Conservation (phyloP, 2,113 vertebrate genomes). For the Tachuris rubrigastra region DNA sequence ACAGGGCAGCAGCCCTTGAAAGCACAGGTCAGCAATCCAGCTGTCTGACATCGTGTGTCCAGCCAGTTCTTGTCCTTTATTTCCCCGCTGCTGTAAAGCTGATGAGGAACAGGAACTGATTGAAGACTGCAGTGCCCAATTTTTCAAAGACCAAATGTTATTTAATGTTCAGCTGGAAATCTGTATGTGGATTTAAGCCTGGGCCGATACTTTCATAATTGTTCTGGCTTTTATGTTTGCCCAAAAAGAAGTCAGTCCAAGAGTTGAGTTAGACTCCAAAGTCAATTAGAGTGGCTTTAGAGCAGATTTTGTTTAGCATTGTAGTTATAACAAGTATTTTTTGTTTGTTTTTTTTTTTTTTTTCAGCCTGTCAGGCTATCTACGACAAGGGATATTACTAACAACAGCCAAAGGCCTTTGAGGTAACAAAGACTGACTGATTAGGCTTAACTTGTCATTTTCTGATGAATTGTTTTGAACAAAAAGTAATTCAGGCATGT, state of each 20-base stretch:
- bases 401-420: background rate
- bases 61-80: background rate
- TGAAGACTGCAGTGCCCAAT: background rate
- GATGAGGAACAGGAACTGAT: background rate
- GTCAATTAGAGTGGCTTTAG: background rate
- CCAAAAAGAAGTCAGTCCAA: background rate
- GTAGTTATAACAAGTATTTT: background rate
- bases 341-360: background rate
- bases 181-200: background rate
- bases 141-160: conserved; percentile 14
- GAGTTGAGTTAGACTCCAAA: background rate
- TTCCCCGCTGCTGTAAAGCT: background rate
- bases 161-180: conserved; percentile 34
- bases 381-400: background rate
- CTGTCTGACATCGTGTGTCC: background rate
- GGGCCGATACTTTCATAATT: background rate
- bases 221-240: background rate
- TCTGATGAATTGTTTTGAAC: background rate
- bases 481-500: background rate
- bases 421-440: background rate
- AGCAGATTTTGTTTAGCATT: conserved; percentile 21
- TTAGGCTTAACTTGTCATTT: conserved; percentile 24
- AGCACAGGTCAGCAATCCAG: background rate
- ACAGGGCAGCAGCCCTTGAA: background rate
- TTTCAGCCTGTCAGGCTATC: background rate